Base-by-base conservation (phyloP, 2,797 vertebrate genomes). In the Epinephelus malabaricus region DNA sequence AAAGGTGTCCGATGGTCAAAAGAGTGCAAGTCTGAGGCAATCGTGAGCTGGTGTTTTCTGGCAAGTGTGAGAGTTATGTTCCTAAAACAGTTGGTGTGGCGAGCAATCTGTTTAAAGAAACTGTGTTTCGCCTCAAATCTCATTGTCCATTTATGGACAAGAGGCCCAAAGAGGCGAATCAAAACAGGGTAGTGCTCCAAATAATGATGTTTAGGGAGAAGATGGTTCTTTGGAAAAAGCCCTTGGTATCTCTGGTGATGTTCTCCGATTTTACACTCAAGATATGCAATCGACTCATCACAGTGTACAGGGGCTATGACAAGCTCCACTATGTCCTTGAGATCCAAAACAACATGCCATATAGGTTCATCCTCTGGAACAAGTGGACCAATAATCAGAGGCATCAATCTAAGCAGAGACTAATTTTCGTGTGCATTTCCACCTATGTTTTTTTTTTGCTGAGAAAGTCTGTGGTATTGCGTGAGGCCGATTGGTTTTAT, bases 181-280 rank as follows among this genome's bases (percentile, higher is more conserved):
- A 86, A 7, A 2, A 23, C 3, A 54, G 77, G 15, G 9, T 80
- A 88, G 10, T 81, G 80, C 66, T 78, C 76, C 13, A 79, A 46
- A 66, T 51, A 84, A 83, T 73, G 43, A 66, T 83, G 77, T 59
- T 81, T 83, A 3, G 73, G 77, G 43, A 77, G 69, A 19, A 81
- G 19, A 23, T 1, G 0, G n/a, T 17, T 69, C 30, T 62, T 25
- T 40, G 60, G 49, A 66, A 80, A 86, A 66, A 73, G 19, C 9
- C 77, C 79, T 76, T 69, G 50, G 40, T 73, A 71, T 69, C 60
- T 66, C 65, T 62, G 65, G 4, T 27, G 19, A 70, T 77, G 60
- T 69, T 81, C 47, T 61, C 6, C 18, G 13, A 78, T 82, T 72
- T 79, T 82, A 7, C 38, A 67, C 3, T 67, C 38, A 19, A 73